Evolutionary conservation across 2,113 vertebrate species (phyloP).

Genomic region (Platysternon megacephalum): DNA sequence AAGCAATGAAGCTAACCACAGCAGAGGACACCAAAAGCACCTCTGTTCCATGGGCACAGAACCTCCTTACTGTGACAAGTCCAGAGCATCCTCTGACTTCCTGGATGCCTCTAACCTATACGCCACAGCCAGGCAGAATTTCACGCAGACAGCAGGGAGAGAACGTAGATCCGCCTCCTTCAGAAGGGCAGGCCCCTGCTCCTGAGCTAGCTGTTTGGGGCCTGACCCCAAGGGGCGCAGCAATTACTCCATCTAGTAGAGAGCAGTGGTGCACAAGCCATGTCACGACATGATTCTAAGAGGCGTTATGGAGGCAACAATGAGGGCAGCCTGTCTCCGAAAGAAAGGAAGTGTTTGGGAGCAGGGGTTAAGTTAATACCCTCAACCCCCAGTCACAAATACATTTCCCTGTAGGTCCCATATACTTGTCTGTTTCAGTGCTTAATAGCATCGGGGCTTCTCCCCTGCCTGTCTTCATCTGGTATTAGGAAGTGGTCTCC

Average conservation of each 20-base stretch:
- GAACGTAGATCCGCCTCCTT: neutral
- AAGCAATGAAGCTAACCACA: neutral
- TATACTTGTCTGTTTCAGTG: neutral
- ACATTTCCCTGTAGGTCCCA: neutral
- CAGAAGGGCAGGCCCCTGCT: too few species aligned
- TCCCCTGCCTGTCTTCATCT: neutral
- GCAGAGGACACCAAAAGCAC: neutral
- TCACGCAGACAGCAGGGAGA: neutral
- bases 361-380: neutral
- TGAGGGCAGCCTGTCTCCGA: neutral
- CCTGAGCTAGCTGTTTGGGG: neutral
- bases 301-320: neutral
- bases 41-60: neutral
- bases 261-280: neutral
- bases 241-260: neutral
- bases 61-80: neutral
- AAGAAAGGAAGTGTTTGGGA: neutral
- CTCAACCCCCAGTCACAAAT: neutral
- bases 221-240: neutral
- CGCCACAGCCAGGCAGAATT: neutral
- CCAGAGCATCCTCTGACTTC: neutral
- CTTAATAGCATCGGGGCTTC: neutral
- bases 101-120: neutral
- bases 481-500: neutral
- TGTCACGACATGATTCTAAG: neutral